Conservation (phyloP, 92 coral and sea anemone species). For the Metridium senile region DNA sequence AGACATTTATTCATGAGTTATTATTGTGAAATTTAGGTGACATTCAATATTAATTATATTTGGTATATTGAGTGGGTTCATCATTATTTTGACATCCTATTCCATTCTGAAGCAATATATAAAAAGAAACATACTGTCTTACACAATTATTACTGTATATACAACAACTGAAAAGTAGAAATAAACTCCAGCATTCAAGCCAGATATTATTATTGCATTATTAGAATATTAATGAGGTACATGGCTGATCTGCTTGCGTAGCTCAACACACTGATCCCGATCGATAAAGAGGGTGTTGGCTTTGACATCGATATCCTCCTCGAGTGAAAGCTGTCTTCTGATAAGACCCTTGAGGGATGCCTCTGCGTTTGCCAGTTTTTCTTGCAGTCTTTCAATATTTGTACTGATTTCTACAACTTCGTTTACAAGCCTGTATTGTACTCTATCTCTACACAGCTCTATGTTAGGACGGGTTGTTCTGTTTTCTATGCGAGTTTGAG, state of each 20-base stretch:
- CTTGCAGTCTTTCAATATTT: conserved; percentile 82
- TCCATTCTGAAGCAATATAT: not conserved
- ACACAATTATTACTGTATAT: not conserved
- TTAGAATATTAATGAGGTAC: conserved; percentile 61
- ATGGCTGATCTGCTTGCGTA: conserved; percentile 93
- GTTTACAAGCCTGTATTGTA: conserved; percentile 87
- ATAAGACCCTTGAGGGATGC: conserved; percentile 86
- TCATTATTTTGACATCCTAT: no score
- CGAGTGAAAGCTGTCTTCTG: conserved; percentile 87
- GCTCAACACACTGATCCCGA: conserved; percentile 89
- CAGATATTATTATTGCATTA: conserved; percentile 10
- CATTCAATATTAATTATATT: no score
- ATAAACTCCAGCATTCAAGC: not conserved
- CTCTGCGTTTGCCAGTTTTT: conserved; percentile 79
- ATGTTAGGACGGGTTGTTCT: conserved; percentile 76
- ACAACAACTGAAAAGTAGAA: not conserved
- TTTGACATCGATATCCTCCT: conserved; percentile 94
- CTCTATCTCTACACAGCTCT: conserved; percentile 81
- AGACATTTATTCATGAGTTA: no score
- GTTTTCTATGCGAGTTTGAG: conserved; percentile 90
- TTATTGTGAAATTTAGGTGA: no score
- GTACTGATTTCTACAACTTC: conserved; percentile 86
- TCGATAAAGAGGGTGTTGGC: conserved; percentile 87
- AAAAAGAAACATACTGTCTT: not conserved
- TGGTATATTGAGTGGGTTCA: no score